Evolutionary conservation across 2,797 vertebrate species (phyloP), one percentile per base, ranked within the genome.

Genomic region (Paedocypris micromegethes): DNA sequence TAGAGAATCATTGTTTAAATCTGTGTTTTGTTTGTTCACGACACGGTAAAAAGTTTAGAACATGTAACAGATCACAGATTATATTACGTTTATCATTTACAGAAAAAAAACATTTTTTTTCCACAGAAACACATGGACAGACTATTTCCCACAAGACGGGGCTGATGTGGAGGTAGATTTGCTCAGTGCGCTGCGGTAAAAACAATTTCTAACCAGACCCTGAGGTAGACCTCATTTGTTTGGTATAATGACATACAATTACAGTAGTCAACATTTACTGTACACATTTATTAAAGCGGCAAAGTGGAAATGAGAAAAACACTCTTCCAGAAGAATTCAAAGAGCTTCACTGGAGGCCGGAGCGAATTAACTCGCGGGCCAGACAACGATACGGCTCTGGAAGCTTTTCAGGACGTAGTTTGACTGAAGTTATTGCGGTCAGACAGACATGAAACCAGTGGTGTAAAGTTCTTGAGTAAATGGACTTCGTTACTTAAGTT

Each of bases 351-450:
- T 23, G 9, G 39, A 58, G 7, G 48, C 48, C 38, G 9, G 41
- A 1, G 4, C 63, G 51, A 6, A 55, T 58, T 50, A 38, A 42
- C 40, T 5, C 7, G 9, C 64, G 44, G 48, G 52, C 40, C 49
- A 37, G 46, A 9, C 51, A 53, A 57, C 48, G 39, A 43, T 71
- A 59, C 3, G 37, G 65, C 48, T 61, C 48, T 72, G 65, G 57
- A 38, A 62, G 52, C 62, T 47, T 60, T 53, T 62, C 58, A 37
- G 46, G 54, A 6, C n/a, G 5, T 47, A 8, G 54, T 66, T 66
- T 53, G 42, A 64, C 64, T 59, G 64, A 64, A 65, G 52, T 63
- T 76, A 71, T 76, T 73, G 44, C 44, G 45, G 40, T 59, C 68
- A 56, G 70, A 73, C 58, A 62, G 50, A 73, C 65, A 56, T 65